These are phyloP conservation scores for Plagodis dolabraria DNA, from an alignment of 2,888 invertebrate genomes.

Conservation along the genomic window DNA sequence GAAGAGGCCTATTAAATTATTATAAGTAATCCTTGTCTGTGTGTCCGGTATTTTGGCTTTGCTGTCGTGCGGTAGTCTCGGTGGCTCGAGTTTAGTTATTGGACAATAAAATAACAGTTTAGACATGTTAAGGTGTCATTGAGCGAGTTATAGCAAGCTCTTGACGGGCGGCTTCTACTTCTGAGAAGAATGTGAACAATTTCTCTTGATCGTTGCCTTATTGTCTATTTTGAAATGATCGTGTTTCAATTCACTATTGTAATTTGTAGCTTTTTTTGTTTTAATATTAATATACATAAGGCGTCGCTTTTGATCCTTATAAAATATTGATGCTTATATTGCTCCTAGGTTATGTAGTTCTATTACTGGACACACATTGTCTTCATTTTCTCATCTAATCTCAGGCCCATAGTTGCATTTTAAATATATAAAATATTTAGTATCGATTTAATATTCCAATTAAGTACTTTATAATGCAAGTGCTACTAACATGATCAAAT, in stretches of 20 bases:
- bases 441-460: too few relatives aligned
- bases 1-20: constrained; percentile 82
- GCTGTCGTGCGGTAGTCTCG: constrained; percentile 62
- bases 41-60: constrained; percentile 74
- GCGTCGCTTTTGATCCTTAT: too few relatives aligned
- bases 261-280: constrained; percentile 9
- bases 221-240: constrained; percentile 5
- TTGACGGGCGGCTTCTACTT: constrained; percentile 34
- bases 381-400: too few relatives aligned
- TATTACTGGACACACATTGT: too few relatives aligned
- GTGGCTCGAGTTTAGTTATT: constrained; percentile 55
- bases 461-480: neutral
- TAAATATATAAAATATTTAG: too few relatives aligned
- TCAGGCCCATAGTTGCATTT: too few relatives aligned
- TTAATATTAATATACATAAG: constrained; percentile 5
- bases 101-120: constrained; percentile 62
- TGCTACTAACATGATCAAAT: neutral
- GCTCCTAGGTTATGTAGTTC: too few relatives aligned
- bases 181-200: constrained; percentile 32
- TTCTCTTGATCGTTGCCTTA: constrained; percentile 15
- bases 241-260: neutral
- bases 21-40: constrained; percentile 73
- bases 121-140: constrained; percentile 64
- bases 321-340: too few relatives aligned
- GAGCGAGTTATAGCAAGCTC: constrained; percentile 49